Evolutionary conservation across 2,113 vertebrate species (phyloP), one percentile per base, ranked within the genome.

Genomic region (Acrocephalus kingi): DNA sequence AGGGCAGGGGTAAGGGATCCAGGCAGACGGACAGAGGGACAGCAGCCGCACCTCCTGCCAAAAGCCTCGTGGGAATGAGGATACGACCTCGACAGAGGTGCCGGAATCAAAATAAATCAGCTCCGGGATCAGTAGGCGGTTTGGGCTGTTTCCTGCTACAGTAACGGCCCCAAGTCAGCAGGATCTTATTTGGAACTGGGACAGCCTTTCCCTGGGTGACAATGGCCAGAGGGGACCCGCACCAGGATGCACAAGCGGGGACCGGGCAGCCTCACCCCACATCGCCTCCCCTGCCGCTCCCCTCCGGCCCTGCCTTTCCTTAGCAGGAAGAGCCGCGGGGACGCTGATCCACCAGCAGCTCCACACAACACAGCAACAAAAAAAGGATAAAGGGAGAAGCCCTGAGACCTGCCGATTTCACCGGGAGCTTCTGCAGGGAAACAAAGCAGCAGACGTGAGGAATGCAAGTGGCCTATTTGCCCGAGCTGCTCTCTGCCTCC

Each of bases 371-470:
- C 24, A 0, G 85, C 20, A 87, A 93, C 77, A 87, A 49, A 84
- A 73, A 64, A 30, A 37, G 77, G 87, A 72, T 28, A 71, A 79
- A 85, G 87, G 87, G 67, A 95, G 87, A 95, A 94, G 82, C 82
- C 80, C 93, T 1, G 49, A 90, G 85, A 86, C 91, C 92, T 68
- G 93, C 86, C 78, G 87, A 67, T 85, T 93, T 58, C 91, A 90
- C 63, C 63, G 3, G 84, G 67, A 88, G 93, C 91, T 90, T 90
- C 93, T 67, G 94, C 56, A 25, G 52, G 92, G 63, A 90, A 94
- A 96, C 96, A 96, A 96, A 96, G 96, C 95, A 62, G 89, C 91
- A 91, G 96, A 86, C 95, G 71, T 78, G 88, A 95, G 93, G 95
- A 95, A 96, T 96, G 94, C 91, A 45, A 94, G 37, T 61, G 95